Evolutionary conservation across 92 coral and sea anemone genomes (phyloP), one percentile per base, ranked within the genome.

Genomic region (Plumapathes pennacea): DNA sequence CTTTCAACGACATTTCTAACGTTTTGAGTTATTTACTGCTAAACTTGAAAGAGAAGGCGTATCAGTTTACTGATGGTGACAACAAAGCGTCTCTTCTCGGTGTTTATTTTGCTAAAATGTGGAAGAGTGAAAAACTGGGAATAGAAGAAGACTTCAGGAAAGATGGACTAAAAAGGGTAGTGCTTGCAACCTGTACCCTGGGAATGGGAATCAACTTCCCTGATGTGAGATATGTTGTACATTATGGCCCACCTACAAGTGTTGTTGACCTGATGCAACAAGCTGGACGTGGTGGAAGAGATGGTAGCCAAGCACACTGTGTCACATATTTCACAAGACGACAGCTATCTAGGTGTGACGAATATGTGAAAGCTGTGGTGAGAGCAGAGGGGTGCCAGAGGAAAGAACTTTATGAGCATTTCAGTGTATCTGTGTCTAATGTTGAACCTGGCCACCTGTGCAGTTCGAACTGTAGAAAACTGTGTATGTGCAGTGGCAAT

Each of bases 121-220:
- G 80, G 72, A 56, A 72, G 11, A 24, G 30, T 15, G 53, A 72
- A 31, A 72, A 72, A 39, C 7, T 38, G 11, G 18, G 29, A 0
- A 72, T 62, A 1, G 71, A 62, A 29, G 46, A 32, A 26, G 80
- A 72, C 45, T 72, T 60, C 21, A 71, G 51, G 22, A 20, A 20
- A 29, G 62, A 61, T 50, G 79, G 79, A 5, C 17, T 45, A 4
- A 49, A 81, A 46, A 72, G 85, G 40, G 47, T 83, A 17, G 67
- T 83, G 1, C 70, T 76, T 59, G 69, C 72, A 14, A 77, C 82
- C 8, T 75, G 68, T 84, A 82, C 85, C 10, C 69, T 84, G 40
- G 85, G 90, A 10, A 77, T 77, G 85, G 85, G 82, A 0, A 24
- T 77, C 0, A 75, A 82, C 28, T 82, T 75, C 49, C 76, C 72